Evolutionary conservation across 2,797 vertebrate species (phyloP).

Genomic region (Scomberomorus guttatus): DNA sequence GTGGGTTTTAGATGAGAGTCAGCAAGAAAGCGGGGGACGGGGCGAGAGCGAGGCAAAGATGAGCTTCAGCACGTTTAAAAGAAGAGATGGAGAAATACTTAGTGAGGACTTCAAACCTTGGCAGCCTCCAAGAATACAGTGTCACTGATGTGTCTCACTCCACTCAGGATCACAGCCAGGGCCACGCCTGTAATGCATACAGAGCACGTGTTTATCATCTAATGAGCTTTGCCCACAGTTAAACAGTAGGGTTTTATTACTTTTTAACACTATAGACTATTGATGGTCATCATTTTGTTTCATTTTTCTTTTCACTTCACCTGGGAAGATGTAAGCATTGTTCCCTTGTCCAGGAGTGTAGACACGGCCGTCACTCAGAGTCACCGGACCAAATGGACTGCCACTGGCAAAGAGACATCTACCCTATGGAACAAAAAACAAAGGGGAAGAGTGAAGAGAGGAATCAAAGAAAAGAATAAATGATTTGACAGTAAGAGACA

Average conservation of each 20-base stretch:
- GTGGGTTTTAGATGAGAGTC: slow-evolving; percentile 25
- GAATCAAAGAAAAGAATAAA: not conserved
- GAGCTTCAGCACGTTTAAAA: slow-evolving; percentile 11
- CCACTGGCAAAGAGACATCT: slow-evolving; percentile 97
- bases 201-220: not conserved
- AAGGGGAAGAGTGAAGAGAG: not conserved
- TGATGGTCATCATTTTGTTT: not conserved
- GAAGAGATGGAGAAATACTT: slow-evolving; percentile 14
- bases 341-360: slow-evolving; percentile 96
- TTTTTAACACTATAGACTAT: not conserved
- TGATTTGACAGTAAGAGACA: not conserved
- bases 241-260: not conserved
- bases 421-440: slow-evolving; percentile 84
- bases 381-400: slow-evolving; percentile 93
- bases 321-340: slow-evolving; percentile 98
- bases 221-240: not conserved
- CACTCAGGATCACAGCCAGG: slow-evolving; percentile 94
- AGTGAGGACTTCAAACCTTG: slow-evolving; percentile 86
- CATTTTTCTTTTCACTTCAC: slow-evolving; percentile 70
- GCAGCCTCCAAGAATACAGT: slow-evolving; percentile 96
- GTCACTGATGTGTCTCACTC: slow-evolving; percentile 95
- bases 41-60: slow-evolving; percentile 19
- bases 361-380: slow-evolving; percentile 88
- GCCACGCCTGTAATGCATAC: slow-evolving; percentile 89
- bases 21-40: slow-evolving; percentile 20